Evolutionary conservation across 2,113 vertebrate genomes (phyloP).

Genomic region (Uropsilus gracilis): DNA sequence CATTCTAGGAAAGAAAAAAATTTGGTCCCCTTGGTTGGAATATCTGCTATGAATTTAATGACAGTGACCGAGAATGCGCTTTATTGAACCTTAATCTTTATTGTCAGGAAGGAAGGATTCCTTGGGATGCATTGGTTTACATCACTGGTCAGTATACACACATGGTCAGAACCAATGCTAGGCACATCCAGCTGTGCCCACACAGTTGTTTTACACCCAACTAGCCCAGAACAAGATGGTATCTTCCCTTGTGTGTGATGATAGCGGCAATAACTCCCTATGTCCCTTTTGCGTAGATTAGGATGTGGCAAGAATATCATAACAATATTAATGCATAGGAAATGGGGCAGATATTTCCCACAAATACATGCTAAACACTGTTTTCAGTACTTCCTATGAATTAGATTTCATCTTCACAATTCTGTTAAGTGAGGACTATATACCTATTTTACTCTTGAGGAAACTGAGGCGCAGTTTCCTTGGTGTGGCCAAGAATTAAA

Average conservation of each 20-base stretch:
- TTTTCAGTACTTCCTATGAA: not conserved
- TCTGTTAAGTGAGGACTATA: not conserved
- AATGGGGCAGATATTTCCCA: not conserved
- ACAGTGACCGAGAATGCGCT: constrained; percentile 90
- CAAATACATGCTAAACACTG: not conserved
- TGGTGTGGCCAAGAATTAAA: not conserved
- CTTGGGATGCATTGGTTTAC: constrained; percentile 87
- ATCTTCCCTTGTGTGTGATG: not conserved
- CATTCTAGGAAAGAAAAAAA: constrained; percentile 89
- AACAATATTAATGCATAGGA: not conserved
- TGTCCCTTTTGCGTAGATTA: not conserved
- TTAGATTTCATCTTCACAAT: constrained; percentile 10
- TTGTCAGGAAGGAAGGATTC: constrained; percentile 86
- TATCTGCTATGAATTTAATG: constrained; percentile 91
- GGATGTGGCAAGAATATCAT: not conserved
- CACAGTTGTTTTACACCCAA: not conserved
- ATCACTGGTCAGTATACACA: constrained; percentile 82
- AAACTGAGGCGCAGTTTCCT: not conserved
- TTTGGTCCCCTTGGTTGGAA: constrained; percentile 91
- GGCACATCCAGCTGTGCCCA: not conserved
- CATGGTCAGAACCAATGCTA: too few relatives aligned
- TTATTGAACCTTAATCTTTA: constrained; percentile 90
- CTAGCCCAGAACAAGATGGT: not conserved
- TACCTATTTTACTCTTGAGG: not conserved
- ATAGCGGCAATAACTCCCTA: not conserved